Evolutionary conservation across 2,113 vertebrate species (phyloP).

Genomic region (Stegastes partitus): DNA sequence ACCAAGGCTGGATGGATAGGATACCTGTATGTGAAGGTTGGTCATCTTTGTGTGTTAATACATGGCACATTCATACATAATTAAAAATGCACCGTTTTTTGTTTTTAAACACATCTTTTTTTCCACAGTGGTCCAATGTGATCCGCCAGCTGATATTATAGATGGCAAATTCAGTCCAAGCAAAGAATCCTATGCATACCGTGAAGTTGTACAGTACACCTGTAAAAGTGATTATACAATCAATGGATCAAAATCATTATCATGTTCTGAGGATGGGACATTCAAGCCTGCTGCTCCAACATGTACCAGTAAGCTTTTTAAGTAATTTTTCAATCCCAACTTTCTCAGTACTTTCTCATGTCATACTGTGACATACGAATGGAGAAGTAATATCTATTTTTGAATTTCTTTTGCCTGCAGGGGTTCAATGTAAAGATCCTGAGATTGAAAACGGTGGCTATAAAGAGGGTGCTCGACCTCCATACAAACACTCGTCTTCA

Average conservation of each 20-base stretch:
- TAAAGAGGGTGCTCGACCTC: background rate
- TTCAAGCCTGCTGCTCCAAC: constrained; percentile 60
- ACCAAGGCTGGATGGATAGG: constrained; percentile 14
- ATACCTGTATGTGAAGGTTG: constrained; percentile 71
- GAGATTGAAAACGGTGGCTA: rapidly evolving
- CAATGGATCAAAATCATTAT: rapidly evolving
- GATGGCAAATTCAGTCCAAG: rapidly evolving
- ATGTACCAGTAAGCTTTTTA: constrained; percentile 70
- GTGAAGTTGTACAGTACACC: rapidly evolving
- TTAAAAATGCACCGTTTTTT: background rate
- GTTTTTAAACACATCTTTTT: constrained; percentile 26
- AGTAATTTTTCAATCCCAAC: background rate
- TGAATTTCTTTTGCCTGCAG: constrained; percentile 34
- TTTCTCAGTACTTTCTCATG: no score
- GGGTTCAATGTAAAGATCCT: background rate
- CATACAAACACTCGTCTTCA: background rate
- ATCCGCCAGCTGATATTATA: rapidly evolving
- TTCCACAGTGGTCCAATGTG: constrained; percentile 66
- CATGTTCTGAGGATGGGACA: constrained; percentile 32
- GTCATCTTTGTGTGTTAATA: background rate
- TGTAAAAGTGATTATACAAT: constrained; percentile 3
- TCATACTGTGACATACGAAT: background rate
- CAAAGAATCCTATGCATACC: rapidly evolving
- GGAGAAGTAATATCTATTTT: background rate
- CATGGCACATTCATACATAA: background rate